Conservation (phyloP, 1,140 invertebrate species). For the Aleiodes sp. region DNA sequence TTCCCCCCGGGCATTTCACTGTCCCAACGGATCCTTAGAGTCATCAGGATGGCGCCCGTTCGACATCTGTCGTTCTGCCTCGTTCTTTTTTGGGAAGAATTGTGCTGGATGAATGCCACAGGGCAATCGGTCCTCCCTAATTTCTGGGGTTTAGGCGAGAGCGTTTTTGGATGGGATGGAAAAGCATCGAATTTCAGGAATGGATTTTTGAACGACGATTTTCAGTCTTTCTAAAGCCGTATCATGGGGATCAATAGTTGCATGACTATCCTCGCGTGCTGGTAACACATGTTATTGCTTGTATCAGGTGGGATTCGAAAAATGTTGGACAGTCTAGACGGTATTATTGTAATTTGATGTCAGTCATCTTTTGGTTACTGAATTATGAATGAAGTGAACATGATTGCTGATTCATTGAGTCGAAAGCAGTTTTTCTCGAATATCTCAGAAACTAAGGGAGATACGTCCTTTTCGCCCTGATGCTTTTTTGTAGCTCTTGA, state of each 20-base stretch:
- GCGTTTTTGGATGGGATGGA: conserved; percentile 6
- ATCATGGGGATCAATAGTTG: not conserved
- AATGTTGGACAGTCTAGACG: no score
- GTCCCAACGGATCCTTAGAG: conserved; percentile 48
- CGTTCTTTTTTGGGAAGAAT: not conserved
- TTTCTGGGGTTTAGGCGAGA: conserved; percentile 22
- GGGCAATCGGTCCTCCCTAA: conserved; percentile 20
- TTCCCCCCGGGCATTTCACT: not conserved
- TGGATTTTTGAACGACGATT: not conserved
- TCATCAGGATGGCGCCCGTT: conserved; percentile 51
- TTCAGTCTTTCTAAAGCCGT: not conserved
- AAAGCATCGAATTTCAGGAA: conserved; percentile 8
- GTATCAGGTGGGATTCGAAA: not conserved
- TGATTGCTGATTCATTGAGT: no score
- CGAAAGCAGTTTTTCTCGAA: no score
- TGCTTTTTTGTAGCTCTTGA: no score
- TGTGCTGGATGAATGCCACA: not conserved
- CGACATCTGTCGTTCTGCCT: conserved; percentile 57
- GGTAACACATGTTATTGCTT: conserved; percentile 19
- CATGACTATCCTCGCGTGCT: conserved; percentile 25
- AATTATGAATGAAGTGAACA: no score
- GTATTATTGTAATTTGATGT: no score
- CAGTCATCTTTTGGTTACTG: no score
- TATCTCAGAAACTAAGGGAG: no score
- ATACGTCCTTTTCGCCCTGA: no score